A percentile compares a stretch with the other conserved stretches of the same genome.
Conservation (phyloP, 2,113 vertebrate genomes). For the Notarius lentiginosus region DNA sequence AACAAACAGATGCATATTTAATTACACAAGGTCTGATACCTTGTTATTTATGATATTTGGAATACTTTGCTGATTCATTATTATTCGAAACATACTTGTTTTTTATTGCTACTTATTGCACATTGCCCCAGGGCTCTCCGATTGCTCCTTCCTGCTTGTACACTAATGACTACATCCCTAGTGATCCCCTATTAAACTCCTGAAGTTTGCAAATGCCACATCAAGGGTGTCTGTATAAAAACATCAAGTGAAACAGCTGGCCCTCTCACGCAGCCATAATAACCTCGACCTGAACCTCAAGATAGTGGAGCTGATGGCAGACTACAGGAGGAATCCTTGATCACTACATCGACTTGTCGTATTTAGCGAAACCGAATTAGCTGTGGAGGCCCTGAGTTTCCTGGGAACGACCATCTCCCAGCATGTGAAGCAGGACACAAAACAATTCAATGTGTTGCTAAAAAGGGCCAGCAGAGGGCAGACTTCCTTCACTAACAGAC, state of each 20-base stretch:
- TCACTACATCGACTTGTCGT: neutral
- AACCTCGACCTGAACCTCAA: neutral
- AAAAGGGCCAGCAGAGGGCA: constrained; percentile 3
- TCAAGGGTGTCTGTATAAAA: neutral
- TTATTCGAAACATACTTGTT: too few species aligned
- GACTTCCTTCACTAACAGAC: neutral
- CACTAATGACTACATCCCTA: neutral
- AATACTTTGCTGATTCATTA: too few species aligned
- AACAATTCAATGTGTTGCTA: neutral
- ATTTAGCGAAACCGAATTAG: neutral
- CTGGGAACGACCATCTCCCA: neutral
- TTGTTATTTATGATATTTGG: neutral
- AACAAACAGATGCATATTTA: neutral
- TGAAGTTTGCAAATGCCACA: neutral
- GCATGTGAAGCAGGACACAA: neutral
- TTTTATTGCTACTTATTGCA: neutral
- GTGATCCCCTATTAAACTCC: neutral
- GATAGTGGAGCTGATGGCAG: neutral
- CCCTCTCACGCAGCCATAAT: neutral
- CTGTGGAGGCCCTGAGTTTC: neutral
- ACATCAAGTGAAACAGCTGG: too few species aligned
- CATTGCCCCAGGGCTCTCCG: neutral
- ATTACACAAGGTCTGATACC: too few species aligned
- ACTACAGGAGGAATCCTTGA: neutral
- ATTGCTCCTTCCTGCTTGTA: neutral